phyloP scores from a whole-genome alignment of 2,797 vertebrate species.

The Alectoris magna region DNA sequence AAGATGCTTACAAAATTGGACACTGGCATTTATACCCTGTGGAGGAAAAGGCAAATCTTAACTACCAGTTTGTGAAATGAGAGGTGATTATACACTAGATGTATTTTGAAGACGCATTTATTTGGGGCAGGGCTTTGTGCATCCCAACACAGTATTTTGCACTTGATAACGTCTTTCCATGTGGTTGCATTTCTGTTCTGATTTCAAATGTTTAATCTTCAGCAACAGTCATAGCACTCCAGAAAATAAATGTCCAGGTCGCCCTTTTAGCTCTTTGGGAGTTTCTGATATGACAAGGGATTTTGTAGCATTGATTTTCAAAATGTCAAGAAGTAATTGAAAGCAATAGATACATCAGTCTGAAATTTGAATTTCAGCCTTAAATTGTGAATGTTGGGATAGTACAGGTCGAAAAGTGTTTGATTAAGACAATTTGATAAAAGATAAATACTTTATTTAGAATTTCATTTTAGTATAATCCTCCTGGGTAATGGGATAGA shows the following conservation, averaged over 20 bases:
- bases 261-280: neutral
- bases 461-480: neutral
- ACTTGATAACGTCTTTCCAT: neutral
- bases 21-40: neutral
- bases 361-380: neutral
- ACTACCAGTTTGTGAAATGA: neutral
- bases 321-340: neutral
- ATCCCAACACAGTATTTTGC: neutral
- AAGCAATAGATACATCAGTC: neutral
- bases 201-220: neutral
- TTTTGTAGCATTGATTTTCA: neutral
- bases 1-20: neutral
- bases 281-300: neutral
- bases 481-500: neutral
- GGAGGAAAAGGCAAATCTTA: neutral
- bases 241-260: neutral
- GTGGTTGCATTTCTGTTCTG: neutral
- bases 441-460: neutral
- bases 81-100: neutral
- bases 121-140: neutral
- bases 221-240: neutral
- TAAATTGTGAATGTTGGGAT: neutral
- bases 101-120: neutral
- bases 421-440: neutral
- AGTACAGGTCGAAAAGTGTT: neutral